Conservation (phyloP, 1,140 invertebrate species). For the Drosophila insularis region DNA sequence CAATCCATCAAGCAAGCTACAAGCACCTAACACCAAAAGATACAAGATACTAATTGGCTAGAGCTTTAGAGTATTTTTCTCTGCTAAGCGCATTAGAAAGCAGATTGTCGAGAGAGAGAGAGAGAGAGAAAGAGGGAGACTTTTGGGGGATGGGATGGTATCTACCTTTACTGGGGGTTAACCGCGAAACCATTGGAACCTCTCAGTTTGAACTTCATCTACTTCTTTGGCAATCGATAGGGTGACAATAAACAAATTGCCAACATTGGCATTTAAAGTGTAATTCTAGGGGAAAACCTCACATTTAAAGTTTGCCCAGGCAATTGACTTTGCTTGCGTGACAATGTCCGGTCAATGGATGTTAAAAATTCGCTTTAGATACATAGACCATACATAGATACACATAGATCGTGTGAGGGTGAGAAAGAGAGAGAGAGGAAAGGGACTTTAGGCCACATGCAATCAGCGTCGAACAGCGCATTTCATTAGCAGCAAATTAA, state of each 20-base stretch:
- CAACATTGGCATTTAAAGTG: constrained; percentile 76
- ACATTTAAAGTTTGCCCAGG: constrained; percentile 63
- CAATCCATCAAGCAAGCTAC: too few relatives aligned
- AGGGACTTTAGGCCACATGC: constrained; percentile 59
- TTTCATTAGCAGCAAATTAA: constrained; percentile 76
- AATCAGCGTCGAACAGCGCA: constrained; percentile 62
- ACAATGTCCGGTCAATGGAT: constrained; percentile 43
- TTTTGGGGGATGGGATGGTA: not conserved
- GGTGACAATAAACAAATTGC: constrained; percentile 72
- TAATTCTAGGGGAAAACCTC: constrained; percentile 48
- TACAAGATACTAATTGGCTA: constrained; percentile 55
- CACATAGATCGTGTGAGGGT: too few relatives aligned
- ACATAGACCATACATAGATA: not conserved
- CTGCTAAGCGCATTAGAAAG: constrained; percentile 67
- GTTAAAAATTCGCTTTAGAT: constrained; percentile 16
- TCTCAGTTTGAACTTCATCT: constrained; percentile 3
- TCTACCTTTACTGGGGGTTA: constrained; percentile 19
- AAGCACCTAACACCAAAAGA: constrained; percentile 11
- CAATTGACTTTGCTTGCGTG: constrained; percentile 74
- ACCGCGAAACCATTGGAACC: constrained; percentile 39
- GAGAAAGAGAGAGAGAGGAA: not conserved
- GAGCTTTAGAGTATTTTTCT: constrained; percentile 34
- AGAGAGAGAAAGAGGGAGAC: not conserved
- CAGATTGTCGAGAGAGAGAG: not conserved
- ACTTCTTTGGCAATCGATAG: not conserved